Evolutionary conservation across 2,797 vertebrate species (phyloP).

Genomic region (Oreochromis grahami): DNA sequence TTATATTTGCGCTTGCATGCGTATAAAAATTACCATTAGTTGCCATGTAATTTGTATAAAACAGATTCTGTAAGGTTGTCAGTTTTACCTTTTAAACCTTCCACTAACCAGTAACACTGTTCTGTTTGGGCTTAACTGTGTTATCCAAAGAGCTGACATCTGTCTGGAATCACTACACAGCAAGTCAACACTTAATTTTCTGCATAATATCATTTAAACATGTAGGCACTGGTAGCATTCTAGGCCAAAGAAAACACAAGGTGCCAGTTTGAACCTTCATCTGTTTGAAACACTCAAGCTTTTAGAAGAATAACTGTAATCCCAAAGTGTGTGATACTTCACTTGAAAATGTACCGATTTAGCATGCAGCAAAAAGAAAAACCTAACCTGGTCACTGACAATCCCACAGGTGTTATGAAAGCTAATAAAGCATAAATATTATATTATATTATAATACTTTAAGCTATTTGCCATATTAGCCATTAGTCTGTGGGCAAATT

Average conservation of each 20-base stretch:
- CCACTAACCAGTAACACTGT: neutral
- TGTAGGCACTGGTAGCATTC: neutral
- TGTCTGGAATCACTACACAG: neutral
- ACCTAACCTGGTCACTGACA: neutral
- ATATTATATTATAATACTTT: neutral
- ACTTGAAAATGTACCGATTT: neutral
- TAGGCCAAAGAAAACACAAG: neutral
- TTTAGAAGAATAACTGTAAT: neutral
- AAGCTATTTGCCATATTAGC: neutral
- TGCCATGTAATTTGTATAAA: neutral
- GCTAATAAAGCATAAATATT: neutral
- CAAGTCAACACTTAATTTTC: neutral
- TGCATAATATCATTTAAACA: neutral
- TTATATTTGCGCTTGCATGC: neutral
- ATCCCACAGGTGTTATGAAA: neutral
- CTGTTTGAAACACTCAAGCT: neutral
- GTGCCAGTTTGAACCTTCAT: neutral
- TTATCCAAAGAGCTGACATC: neutral
- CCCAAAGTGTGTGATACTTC: neutral
- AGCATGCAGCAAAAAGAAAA: neutral
- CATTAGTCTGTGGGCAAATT: neutral
- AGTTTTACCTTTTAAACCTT: neutral
- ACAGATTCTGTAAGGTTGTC: neutral
- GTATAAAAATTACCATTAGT: neutral
- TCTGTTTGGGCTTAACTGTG: neutral